These are phyloP conservation scores for Macrobrachium rosenbergii DNA, from an alignment of 1,140 invertebrate genomes.

Conservation along the genomic window DNA sequence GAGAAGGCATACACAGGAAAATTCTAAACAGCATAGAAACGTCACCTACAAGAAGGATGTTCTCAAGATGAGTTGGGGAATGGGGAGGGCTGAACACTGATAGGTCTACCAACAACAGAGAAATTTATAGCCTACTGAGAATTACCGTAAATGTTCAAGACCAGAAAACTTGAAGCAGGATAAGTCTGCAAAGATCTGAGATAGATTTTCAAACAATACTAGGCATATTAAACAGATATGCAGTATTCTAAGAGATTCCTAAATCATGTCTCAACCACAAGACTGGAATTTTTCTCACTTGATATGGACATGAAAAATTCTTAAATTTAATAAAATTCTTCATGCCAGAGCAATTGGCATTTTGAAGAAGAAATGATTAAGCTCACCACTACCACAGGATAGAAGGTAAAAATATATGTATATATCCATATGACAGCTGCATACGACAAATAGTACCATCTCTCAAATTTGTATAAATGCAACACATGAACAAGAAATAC, in stretches of 20 bases:
- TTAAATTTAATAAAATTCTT: constrained; percentile 1
- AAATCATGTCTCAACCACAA: constrained; percentile 15
- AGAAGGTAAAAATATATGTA: background rate
- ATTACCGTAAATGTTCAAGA: constrained; percentile 44
- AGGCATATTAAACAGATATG: too few species aligned
- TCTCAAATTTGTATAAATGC: constrained; percentile 30
- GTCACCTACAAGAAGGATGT: constrained; percentile 9
- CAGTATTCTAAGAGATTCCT: background rate
- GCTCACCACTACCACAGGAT: constrained; percentile 48
- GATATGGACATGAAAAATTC: constrained; percentile 24
- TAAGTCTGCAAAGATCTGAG: constrained; percentile 41
- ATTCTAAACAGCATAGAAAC: constrained; percentile 24
- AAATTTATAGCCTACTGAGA: constrained; percentile 44
- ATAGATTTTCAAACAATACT: constrained; percentile 21
- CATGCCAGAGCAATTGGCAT: constrained; percentile 10
- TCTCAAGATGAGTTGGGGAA: background rate
- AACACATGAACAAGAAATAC: constrained; percentile 39
- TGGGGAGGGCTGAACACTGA: constrained; percentile 3
- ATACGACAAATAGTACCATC: constrained; percentile 36
- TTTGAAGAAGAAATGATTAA: constrained; percentile 15
- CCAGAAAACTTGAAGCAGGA: constrained; percentile 44
- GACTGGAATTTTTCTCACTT: background rate
- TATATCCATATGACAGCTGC: constrained; percentile 32
- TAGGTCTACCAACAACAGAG: constrained; percentile 6
- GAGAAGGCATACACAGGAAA: constrained; percentile 4